Evolutionary conservation across 2,113 vertebrate species (phyloP), one percentile per base, ranked within the genome.

Genomic region (Microtus ochrogaster): DNA sequence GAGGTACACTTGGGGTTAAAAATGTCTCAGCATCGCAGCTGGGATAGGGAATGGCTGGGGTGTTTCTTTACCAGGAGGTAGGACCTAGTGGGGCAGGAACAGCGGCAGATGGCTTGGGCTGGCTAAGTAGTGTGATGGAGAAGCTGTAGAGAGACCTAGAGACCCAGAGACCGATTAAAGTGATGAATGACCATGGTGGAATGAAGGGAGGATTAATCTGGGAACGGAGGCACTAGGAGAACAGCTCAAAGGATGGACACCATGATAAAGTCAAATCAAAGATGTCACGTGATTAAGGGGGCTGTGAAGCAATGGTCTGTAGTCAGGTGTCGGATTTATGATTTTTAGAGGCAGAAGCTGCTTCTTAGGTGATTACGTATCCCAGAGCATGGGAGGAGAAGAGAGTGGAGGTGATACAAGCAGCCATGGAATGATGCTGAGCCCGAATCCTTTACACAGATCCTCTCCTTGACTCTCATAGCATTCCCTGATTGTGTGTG

Each of bases 321-420:
- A 19, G 30, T 65, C 74, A 86, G 77, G 61, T 36, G 4, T 74
- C 65, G 44, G 36, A 78, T 68, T 95, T 68, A 76, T 63, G 74
- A 94, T 68, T 94, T 87, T 89, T 36, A 83, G 39, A 92, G 85
- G 36, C 39, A 58, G 89, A 78, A 87, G 41, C 63, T 68, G 41
- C 33, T 44, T 94, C 86, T 58, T 94, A 66, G 24, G 39, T 22
- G 84, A 58, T 7, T 36, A 4, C 39, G 3, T 17, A 2, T 21
- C 16, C 7, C 47, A 52, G 82, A n/a, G 41, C 28, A 11, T 90
- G 81, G 33, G 16, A 61, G 36, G 66, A 82, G 44, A 61, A 36
- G 58, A 68, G 55, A 81, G 10, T 21, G 2, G 7, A 65, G 63
- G 68, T 82, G 65, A 79, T 22, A 26, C 2, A 89, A 89, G 65